phyloP scores from a whole-genome alignment of 2,113 vertebrate genomes.

The Tychaedon coryphoeus region DNA sequence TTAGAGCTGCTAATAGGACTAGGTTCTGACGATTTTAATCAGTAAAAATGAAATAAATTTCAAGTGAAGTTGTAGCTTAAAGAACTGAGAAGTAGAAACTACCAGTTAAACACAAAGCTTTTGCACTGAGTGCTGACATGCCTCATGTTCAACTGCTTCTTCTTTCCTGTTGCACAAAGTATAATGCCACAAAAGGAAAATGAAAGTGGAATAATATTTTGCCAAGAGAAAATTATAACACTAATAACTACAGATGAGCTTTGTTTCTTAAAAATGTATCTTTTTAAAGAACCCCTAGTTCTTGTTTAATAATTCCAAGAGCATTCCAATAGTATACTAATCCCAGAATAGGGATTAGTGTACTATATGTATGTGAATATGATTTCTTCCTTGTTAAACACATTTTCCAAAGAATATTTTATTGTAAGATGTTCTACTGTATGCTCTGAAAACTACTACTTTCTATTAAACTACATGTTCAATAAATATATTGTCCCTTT shows the following conservation, averaged over 20 bases:
- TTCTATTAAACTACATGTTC: neutral
- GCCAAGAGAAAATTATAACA: neutral
- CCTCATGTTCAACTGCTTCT: neutral
- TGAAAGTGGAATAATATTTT: neutral
- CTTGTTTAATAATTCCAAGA: neutral
- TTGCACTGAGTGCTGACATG: neutral
- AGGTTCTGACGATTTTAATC: neutral
- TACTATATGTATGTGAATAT: neutral
- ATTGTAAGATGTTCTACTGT: neutral
- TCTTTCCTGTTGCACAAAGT: neutral
- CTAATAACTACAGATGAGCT: neutral
- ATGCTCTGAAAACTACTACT: neutral
- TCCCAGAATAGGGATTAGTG: neutral
- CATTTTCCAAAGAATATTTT: neutral
- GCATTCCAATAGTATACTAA: neutral
- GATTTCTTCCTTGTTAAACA: neutral
- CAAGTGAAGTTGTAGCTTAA: neutral
- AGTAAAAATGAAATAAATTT: neutral
- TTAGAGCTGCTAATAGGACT: neutral
- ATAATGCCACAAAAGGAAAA: neutral
- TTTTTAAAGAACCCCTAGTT: neutral
- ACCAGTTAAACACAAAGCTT: neutral
- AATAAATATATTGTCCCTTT: neutral
- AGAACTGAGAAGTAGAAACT: neutral
- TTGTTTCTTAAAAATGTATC: neutral